Evolutionary conservation across 2,888 invertebrate genomes (phyloP).

Genomic region (Allygus modestus): DNA sequence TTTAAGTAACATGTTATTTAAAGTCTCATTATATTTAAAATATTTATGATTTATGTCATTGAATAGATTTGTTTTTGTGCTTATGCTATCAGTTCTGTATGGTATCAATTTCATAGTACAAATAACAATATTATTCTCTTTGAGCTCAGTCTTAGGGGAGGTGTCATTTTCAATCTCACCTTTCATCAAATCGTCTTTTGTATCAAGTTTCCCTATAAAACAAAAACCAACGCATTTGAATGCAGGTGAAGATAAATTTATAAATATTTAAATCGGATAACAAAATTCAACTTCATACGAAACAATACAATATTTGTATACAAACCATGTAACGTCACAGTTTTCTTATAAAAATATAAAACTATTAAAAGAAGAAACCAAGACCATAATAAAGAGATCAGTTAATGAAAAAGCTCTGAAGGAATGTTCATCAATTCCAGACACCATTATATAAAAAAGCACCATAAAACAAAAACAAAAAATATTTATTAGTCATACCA

Average conservation of each 20-base stretch:
- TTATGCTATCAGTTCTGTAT: no score
- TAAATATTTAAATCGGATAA: no score
- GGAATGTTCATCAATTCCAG: constrained; percentile 21
- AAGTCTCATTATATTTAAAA: no score
- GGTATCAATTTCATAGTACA: no score
- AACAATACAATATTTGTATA: no score
- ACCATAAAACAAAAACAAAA: neutral
- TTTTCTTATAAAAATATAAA: neutral
- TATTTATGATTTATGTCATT: no score
- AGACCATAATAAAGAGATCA: neutral
- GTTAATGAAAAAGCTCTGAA: neutral
- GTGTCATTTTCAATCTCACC: neutral
- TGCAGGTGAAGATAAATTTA: neutral
- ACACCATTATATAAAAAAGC: neutral
- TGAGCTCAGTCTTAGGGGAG: neutral
- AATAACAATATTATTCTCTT: neutral
- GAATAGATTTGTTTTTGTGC: no score
- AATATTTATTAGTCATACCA: constrained; percentile 2
- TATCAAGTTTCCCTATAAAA: constrained; percentile 43
- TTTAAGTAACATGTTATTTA: no score
- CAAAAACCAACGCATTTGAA: neutral
- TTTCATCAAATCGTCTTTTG: constrained; percentile 43
- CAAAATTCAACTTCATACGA: neutral
- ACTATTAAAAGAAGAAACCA: constrained; percentile 1
- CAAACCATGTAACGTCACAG: no score